Conservation (phyloP, 2,888 invertebrate genomes). For the Tiphia femorata region DNA sequence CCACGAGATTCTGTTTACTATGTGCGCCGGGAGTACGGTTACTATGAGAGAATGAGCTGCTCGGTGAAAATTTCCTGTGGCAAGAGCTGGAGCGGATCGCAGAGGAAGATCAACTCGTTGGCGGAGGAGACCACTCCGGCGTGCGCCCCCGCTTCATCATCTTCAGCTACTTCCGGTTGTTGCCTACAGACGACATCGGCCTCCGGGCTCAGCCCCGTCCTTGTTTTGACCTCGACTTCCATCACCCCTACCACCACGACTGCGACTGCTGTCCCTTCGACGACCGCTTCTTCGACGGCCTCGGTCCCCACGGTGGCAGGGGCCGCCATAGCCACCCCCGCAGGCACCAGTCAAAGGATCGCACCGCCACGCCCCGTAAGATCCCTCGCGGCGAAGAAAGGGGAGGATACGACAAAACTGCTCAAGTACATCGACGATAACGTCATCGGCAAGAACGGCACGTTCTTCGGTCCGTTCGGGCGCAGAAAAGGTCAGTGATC, state of each 20-base stretch:
- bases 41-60: slow-evolving; percentile 66
- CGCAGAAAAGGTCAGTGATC: slow-evolving; percentile 79
- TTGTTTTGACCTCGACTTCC: slow-evolving; percentile 2
- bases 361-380: slow-evolving; percentile 60
- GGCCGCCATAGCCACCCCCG: slow-evolving; percentile 9
- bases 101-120: slow-evolving; percentile 60
- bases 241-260: slow-evolving; percentile 3
- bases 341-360: slow-evolving; percentile 51
- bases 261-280: slow-evolving; percentile 5
- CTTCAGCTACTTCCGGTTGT: slow-evolving; percentile 15
- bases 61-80: slow-evolving; percentile 64
- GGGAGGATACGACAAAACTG: slow-evolving; percentile 79
- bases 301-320: not conserved
- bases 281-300: not conserved
- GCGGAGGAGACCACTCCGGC: slow-evolving; percentile 56
- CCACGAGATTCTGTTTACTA: slow-evolving; percentile 25
- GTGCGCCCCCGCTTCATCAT: slow-evolving; percentile 16
- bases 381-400: slow-evolving; percentile 70
- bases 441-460: slow-evolving; percentile 83
- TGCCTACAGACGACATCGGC: slow-evolving; percentile 8
- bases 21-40: slow-evolving; percentile 31
- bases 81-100: slow-evolving; percentile 64
- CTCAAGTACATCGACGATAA: slow-evolving; percentile 85
- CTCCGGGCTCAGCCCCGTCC: not conserved
- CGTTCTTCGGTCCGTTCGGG: slow-evolving; percentile 87